Conservation (phyloP, 2,888 invertebrate species). For the Microplitis deprimator region DNA sequence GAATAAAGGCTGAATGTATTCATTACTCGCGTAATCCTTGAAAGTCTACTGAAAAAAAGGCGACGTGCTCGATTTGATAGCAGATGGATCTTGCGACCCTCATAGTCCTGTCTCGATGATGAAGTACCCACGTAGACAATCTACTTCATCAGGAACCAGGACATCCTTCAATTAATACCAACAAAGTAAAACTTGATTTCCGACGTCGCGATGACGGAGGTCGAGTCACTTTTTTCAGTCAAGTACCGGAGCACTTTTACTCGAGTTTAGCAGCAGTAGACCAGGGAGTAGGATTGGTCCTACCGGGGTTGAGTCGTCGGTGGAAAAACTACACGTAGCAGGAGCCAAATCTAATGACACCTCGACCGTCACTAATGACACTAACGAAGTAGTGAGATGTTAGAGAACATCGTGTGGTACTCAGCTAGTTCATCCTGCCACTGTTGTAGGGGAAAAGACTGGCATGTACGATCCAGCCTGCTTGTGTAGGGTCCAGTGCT, state of each 20-base stretch:
- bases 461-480: background rate
- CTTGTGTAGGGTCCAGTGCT: slow-evolving; percentile 30
- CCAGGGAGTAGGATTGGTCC: slow-evolving; percentile 17
- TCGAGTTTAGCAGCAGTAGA: background rate
- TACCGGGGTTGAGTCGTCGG: slow-evolving; percentile 47
- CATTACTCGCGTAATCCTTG: background rate
- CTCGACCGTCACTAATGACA: slow-evolving; percentile 70
- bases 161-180: slow-evolving; percentile 23
- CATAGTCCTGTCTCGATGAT: background rate
- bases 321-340: slow-evolving; percentile 65
- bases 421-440: slow-evolving; percentile 46
- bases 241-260: background rate
- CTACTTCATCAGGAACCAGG: slow-evolving; percentile 13
- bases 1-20: slow-evolving; percentile 1
- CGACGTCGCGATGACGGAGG: background rate
- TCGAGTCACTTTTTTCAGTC: background rate
- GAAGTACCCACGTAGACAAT: slow-evolving; percentile 6
- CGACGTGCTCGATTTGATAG: background rate
- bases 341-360: slow-evolving; percentile 70
- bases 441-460: slow-evolving; percentile 17
- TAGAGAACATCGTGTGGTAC: slow-evolving; percentile 63
- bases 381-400: slow-evolving; percentile 71
- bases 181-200: slow-evolving; percentile 22
- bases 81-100: no score
- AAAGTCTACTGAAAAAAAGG: no score